Percentiles rank a stretch among this genome's conserved stretches.
These are phyloP conservation scores for Agrenia bidenticulata DNA, from an alignment of 2,888 invertebrate genomes.

Conservation along the genomic window DNA sequence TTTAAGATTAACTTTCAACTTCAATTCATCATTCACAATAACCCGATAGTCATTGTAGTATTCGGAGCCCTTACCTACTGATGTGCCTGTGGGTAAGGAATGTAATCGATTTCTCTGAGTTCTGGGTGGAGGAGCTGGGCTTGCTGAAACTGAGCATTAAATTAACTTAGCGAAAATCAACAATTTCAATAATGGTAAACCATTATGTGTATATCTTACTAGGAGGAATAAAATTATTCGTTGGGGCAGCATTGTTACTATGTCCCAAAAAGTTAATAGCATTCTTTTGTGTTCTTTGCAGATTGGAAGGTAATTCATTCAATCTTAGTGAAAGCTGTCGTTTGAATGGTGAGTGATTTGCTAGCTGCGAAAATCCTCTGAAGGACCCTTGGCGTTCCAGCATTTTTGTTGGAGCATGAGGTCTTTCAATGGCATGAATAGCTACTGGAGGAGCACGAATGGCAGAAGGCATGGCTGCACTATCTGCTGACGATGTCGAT, in stretches of 20 bases:
- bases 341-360: constrained; percentile 87
- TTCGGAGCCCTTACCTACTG: constrained; percentile 36
- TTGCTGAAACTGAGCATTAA: constrained; percentile 48
- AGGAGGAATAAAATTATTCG: constrained; percentile 47
- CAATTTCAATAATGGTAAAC: too few relatives aligned
- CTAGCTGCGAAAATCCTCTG: constrained; percentile 80
- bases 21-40: too few relatives aligned
- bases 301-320: constrained; percentile 91
- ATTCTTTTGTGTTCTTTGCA: constrained; percentile 67
- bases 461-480: neutral
- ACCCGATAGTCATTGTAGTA: too few relatives aligned
- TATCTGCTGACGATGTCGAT: constrained; percentile 38
- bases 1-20: too few relatives aligned
- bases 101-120: constrained; percentile 55
- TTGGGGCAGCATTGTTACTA: constrained; percentile 9
- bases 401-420: constrained; percentile 92
- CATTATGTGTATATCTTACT: neutral
- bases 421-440: constrained; percentile 91
- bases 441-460: constrained; percentile 58
- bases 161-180: too few relatives aligned
- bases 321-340: constrained; percentile 92
- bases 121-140: constrained; percentile 55
- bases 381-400: constrained; percentile 87
- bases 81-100: constrained; percentile 56
- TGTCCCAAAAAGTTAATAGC: constrained; percentile 47